phyloP scores from a whole-genome alignment of 2,113 vertebrate species.

The Xiphophorus couchianus region DNA sequence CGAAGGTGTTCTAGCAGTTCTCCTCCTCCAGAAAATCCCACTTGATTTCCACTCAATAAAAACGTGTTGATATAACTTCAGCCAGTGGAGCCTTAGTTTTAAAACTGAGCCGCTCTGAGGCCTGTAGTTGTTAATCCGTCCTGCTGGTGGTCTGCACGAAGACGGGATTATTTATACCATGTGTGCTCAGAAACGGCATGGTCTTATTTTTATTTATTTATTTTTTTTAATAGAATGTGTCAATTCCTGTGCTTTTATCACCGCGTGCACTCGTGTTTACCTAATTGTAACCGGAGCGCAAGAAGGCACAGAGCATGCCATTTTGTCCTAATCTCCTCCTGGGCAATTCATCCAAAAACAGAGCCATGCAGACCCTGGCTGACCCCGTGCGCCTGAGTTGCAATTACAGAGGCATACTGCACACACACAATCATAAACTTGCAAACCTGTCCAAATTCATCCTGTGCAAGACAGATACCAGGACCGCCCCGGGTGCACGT shows the following conservation, averaged over 20 bases:
- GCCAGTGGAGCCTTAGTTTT: conserved; percentile 17
- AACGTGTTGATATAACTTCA: conserved; percentile 46
- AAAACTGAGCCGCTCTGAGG: conserved; percentile 34
- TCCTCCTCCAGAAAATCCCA: conserved; percentile 39
- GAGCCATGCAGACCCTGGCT: conserved; percentile 69
- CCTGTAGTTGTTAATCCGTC: conserved; percentile 41
- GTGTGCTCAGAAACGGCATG: conserved; percentile 48
- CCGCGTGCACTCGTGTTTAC: conserved; percentile 60
- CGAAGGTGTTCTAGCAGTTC: conserved; percentile 33
- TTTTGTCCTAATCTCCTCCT: conserved; percentile 74
- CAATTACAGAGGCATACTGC: conserved; percentile 65
- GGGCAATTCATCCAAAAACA: conserved; percentile 61
- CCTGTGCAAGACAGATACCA: conserved; percentile 74
- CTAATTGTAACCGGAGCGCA: conserved; percentile 62
- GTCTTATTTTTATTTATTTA: conserved; percentile 10
- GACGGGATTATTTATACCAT: conserved; percentile 41
- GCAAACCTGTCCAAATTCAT: conserved; percentile 82
- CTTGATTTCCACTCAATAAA: conserved; percentile 60
- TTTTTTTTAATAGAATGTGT: background rate
- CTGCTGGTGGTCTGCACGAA: conserved; percentile 49
- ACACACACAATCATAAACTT: conserved; percentile 49
- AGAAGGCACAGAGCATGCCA: conserved; percentile 61
- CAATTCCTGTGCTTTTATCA: conserved; percentile 11
- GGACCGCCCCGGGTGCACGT: conserved; percentile 76
- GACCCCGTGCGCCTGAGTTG: conserved; percentile 65